These are phyloP conservation scores for Psilopogon haemacephalus DNA, from an alignment of 2,113 vertebrate species.

Conservation along the genomic window DNA sequence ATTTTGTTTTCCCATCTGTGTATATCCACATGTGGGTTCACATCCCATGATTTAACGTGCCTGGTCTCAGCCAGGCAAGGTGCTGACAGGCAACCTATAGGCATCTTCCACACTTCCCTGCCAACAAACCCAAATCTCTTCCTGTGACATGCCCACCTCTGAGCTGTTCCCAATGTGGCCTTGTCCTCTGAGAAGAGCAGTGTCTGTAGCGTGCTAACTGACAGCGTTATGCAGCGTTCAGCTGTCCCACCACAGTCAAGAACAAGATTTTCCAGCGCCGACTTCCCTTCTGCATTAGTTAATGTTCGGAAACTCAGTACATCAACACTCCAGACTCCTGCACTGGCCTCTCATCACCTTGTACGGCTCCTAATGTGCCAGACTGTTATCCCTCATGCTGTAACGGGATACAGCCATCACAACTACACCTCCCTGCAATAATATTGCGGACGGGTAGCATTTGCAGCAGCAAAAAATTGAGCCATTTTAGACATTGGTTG, in stretches of 20 bases:
- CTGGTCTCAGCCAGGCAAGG: not conserved
- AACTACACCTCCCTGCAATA: not conserved
- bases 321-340: not conserved
- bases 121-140: not conserved
- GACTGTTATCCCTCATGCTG: not conserved
- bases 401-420: not conserved
- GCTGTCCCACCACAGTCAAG: not conserved
- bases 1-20: not conserved
- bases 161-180: not conserved
- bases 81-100: slow-evolving; percentile 21
- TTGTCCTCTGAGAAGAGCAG: not conserved
- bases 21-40: not conserved
- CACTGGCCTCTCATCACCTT: not conserved
- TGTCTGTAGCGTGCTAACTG: not conserved
- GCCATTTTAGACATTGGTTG: not conserved
- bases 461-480: not conserved
- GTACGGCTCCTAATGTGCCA: not conserved
- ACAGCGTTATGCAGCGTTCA: not conserved
- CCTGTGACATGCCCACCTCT: slow-evolving; percentile 2
- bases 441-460: rapidly evolving
- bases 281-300: not conserved
- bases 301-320: not conserved
- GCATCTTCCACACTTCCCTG: not conserved
- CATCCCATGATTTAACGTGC: not conserved
- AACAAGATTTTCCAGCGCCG: slow-evolving; percentile 16